Base-by-base conservation (phyloP, 2,888 invertebrate genomes). In the Serripes groenlandicus region DNA sequence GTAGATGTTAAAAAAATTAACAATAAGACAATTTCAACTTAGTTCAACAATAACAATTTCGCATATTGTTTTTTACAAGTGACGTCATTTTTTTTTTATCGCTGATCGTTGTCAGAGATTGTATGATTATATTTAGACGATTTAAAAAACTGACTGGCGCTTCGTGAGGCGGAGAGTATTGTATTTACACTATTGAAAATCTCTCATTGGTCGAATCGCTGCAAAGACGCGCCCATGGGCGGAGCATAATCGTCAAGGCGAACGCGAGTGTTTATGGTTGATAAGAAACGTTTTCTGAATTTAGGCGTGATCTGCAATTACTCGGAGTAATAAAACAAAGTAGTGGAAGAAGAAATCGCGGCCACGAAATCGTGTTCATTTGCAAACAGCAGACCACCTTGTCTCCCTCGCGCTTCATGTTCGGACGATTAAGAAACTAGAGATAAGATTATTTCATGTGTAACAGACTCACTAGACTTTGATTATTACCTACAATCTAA, bases 301-400 rank as follows among this genome's bases (percentile, higher is more conserved):
- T 82, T 75, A 86, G 86, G 86, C 83, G 83, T 83, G 81, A 79
- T 83, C 77, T 66, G 34, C 81, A 78, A 86, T 83, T 84, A 84
- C 81, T 66, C 75, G 74, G 71, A 84, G 83, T 79, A 86, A 86
- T 86, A 86, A 86, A 86, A 86, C 86, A 86, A 86, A 81, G 81
- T 79, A 77, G 86, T 86, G 86, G 86, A 86, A 86, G 72, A 70
- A 77, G 86, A 86, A 86, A 84, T 86, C 83, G n/a, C n/a, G 86
- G 76, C 81, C 86, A 76, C 76, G 83, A 86, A 86, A 86, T 86
- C 64, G 83, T 77, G 86, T 75, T 83, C 86, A 86, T 72, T 83
- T 79, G 76, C 72, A 54, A n/a, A 72, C 28, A 37, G 34, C 56
- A 71, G 86, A 86, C 86, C 86, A 86, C 83, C 86, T 78, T 76